Base-by-base conservation (phyloP, 2,888 invertebrate genomes). In the Diogma glabrata region DNA sequence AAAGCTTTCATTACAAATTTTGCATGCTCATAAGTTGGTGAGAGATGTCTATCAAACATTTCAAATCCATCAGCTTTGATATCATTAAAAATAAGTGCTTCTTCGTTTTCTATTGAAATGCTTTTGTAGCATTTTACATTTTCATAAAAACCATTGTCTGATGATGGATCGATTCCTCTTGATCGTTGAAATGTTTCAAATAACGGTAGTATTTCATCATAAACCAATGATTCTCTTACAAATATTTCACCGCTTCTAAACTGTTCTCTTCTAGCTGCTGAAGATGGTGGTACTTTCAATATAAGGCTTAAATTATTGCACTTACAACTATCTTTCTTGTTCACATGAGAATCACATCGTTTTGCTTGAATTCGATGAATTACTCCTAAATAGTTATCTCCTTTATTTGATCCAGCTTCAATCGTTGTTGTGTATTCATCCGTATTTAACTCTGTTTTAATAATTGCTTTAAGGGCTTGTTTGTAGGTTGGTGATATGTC, bases 81-180 rank as follows among this genome's bases (percentile, higher is more conserved):
- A 58, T 75, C 74, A 57, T 73, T 73, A 67, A 75, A 65, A 16
- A 72, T 69, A n/a, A 74, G 70, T 16, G 71, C 64, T 57, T 74
- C 71, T 40, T 64, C 57, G 38, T 60, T 60, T 12, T 73, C 72
- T 1, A 64, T 61, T 8, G 55, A 60, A 9, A 61, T 53, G 2
- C 54, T 59, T 17, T 53, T 54, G 17, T 57, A 58, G 26, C 61
- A 64, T 3, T 47, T 53, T 4, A 64, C 61, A 36, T 60, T 56
- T 45, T 65, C 63, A 24, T 53, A 51, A 51, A 67, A 67, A 8
- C 54, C 50, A 33, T 23, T n/a, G n/a, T n/a, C n/a, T n/a, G n/a
- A n/a, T 4, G 17, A 7, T n/a, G n/a, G n/a, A 23, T 45, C 8
- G 17, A 67, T 52, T 2, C 56, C 55, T 52, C 60, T 62, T 51